Evolutionary conservation across 2,888 invertebrate species (phyloP).

Genomic region (Isoperla grammatica): DNA sequence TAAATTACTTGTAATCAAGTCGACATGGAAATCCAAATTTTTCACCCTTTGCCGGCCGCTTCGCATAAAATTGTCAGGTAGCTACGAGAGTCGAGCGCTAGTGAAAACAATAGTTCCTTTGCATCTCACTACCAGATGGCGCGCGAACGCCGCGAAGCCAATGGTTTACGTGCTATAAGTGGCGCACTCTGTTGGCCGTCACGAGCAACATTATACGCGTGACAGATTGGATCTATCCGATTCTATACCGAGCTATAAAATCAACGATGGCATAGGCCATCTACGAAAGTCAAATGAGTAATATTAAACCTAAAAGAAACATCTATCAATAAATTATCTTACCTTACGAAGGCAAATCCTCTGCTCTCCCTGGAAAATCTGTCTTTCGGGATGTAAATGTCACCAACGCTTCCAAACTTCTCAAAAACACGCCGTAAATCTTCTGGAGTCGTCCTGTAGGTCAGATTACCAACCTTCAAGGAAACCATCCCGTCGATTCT

Average conservation of each 20-base stretch:
- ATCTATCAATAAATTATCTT: constrained; percentile 39
- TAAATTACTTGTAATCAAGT: not conserved
- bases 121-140: too few relatives aligned
- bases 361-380: constrained; percentile 91
- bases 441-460: constrained; percentile 95
- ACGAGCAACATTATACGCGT: not conserved
- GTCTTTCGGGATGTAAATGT: constrained; percentile 97
- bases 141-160: too few relatives aligned
- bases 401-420: constrained; percentile 97
- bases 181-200: not conserved
- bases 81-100: not conserved
- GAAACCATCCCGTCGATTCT: constrained; percentile 96
- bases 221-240: not conserved
- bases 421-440: constrained; percentile 92
- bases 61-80: too few relatives aligned
- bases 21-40: not conserved
- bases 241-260: not conserved
- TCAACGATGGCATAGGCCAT: too few relatives aligned
- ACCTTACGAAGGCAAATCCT: constrained; percentile 98
- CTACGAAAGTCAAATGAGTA: not conserved
- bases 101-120: too few relatives aligned
- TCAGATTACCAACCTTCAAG: constrained; percentile 95
- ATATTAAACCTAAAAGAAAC: not conserved
- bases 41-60: too few relatives aligned
- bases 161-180: not conserved